Conservation (phyloP, 1,140 invertebrate species). For the Temnothorax longispinosus region DNA sequence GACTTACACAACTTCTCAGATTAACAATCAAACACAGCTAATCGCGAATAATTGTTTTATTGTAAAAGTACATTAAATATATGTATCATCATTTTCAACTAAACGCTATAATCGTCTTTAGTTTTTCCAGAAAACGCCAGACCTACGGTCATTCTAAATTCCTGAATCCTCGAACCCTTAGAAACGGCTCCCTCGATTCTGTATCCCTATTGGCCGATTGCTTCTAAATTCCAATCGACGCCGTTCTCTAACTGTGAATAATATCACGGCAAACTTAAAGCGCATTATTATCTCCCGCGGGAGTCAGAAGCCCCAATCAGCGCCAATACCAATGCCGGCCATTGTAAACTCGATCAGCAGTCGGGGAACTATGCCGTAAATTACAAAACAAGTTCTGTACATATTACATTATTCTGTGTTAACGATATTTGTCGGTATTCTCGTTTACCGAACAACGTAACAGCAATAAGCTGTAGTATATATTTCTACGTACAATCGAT, state of each 20-base stretch:
- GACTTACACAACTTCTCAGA: background rate
- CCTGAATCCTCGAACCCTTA: background rate
- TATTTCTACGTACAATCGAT: background rate
- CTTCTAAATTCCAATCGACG: constrained; percentile 43
- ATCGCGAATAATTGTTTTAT: background rate
- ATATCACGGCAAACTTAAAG: constrained; percentile 47
- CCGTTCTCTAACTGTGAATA: constrained; percentile 41
- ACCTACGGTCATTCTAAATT: background rate
- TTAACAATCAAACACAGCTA: background rate
- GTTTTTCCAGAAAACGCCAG: background rate
- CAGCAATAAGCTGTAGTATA: background rate
- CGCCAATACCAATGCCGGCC: constrained; percentile 16
- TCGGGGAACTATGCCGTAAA: constrained; percentile 37
- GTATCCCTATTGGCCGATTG: constrained; percentile 25
- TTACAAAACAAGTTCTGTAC: constrained; percentile 20
- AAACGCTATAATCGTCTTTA: background rate
- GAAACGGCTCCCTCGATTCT: background rate
- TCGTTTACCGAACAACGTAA: background rate
- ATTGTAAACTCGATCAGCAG: constrained; percentile 45
- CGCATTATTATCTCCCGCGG: constrained; percentile 18
- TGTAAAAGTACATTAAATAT: background rate
- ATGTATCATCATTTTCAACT: background rate
- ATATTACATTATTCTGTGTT: constrained; percentile 1
- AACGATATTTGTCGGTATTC: background rate
- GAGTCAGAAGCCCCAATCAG: constrained; percentile 45